Conservation (phyloP, 2,888 invertebrate species). For the Portevinia maculata region DNA sequence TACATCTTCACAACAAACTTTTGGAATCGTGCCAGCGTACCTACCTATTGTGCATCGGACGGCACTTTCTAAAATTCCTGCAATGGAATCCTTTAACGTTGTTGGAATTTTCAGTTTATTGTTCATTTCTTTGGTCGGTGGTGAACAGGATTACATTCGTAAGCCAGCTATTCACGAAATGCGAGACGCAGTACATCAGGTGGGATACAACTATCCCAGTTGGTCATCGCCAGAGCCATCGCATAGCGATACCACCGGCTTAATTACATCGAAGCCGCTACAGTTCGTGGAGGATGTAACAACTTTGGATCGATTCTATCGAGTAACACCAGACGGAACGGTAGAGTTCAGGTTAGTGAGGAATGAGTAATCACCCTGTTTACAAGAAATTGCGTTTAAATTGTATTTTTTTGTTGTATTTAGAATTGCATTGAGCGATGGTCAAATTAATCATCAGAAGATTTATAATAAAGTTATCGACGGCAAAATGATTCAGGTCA, state of each 20-base stretch:
- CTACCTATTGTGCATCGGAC: background rate
- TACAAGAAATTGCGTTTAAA: conserved; percentile 11
- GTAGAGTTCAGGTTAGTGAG: conserved; percentile 61
- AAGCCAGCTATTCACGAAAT: conserved; percentile 40
- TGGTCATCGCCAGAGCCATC: conserved; percentile 19
- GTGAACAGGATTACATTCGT: conserved; percentile 20
- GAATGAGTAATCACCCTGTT: conserved; percentile 2
- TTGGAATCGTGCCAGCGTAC: conserved; percentile 43
- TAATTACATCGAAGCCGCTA: background rate
- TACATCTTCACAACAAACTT: conserved; percentile 11
- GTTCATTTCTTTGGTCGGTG: conserved; percentile 18
- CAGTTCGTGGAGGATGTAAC: conserved; percentile 20
- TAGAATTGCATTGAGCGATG: conserved; percentile 40
- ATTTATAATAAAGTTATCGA: conserved; percentile 37
- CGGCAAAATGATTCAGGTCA: conserved; percentile 5
- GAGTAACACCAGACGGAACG: conserved; percentile 42
- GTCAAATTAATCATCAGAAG: conserved; percentile 52
- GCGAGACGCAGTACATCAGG: conserved; percentile 64
- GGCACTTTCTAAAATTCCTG: background rate
- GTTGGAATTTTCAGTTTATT: conserved; percentile 32
- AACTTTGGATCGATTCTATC: conserved; percentile 55
- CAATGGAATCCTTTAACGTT: conserved; percentile 27
- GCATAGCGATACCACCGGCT: background rate
- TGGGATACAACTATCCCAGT: conserved; percentile 35
- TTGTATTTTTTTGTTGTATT: background rate